phyloP scores from a whole-genome alignment of 2,888 invertebrate species.

The Eupithecia inturbata region DNA sequence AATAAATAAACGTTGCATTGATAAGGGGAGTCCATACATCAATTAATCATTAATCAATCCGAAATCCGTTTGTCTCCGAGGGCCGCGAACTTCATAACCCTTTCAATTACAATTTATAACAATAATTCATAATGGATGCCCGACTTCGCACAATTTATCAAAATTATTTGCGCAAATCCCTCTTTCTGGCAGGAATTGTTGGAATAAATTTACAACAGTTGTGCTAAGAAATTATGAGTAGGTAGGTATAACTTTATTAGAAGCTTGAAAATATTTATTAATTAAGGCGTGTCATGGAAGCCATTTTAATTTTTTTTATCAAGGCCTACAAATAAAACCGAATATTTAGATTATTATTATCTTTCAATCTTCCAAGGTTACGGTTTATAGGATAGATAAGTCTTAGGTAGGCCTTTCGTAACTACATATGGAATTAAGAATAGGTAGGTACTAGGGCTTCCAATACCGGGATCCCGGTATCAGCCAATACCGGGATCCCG shows the following conservation, averaged over 20 bases:
- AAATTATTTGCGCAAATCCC: constrained; percentile 77
- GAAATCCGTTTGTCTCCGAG: constrained; percentile 78
- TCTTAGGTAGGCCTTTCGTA: not conserved
- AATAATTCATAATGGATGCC: constrained; percentile 80
- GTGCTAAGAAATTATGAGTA: constrained; percentile 72
- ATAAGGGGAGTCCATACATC: constrained; percentile 19
- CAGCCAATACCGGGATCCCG: too few relatives aligned
- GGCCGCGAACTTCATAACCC: constrained; percentile 71
- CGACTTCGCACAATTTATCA: constrained; percentile 78
- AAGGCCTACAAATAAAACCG: not conserved
- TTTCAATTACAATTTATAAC: constrained; percentile 82
- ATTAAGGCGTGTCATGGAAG: not conserved
- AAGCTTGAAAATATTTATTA: not conserved
- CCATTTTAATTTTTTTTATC: not conserved
- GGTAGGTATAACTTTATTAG: constrained; percentile 68
- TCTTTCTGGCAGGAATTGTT: constrained; percentile 64
- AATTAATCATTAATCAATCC: constrained; percentile 78
- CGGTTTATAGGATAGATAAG: not conserved
- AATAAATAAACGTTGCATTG: not conserved
- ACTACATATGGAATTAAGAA: not conserved
- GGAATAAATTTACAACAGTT: constrained; percentile 78
- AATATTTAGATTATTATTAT: not conserved
- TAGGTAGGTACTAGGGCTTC: too few relatives aligned
- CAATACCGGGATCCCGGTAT: too few relatives aligned
- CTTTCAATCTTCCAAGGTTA: not conserved